Conservation (phyloP, 2,113 vertebrate genomes). For the Ploceus nigricollis region DNA sequence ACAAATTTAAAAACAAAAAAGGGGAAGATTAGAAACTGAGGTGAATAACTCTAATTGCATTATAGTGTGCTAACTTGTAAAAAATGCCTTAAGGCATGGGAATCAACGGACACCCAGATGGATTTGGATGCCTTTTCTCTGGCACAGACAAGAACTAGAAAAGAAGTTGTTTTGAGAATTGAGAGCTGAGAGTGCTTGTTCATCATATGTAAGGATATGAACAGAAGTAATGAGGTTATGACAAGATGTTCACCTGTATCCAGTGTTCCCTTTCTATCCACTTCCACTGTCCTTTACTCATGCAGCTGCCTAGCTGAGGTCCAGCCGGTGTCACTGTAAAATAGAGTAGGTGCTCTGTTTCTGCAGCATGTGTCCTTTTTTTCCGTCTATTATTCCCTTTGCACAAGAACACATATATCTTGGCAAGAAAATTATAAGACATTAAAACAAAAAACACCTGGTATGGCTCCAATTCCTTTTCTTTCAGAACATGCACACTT, state of each 20-base stretch:
- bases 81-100: background rate
- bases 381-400: background rate
- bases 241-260: background rate
- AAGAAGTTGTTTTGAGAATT: background rate
- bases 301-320: background rate
- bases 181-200: background rate
- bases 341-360: background rate
- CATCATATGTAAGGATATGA: background rate
- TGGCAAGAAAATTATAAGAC: background rate
- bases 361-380: background rate
- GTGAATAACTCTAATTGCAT: slow-evolving; percentile 4
- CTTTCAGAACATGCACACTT: background rate
- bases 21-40: background rate
- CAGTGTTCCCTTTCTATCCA: background rate
- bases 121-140: background rate
- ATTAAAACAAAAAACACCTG: background rate
- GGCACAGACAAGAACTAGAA: background rate
- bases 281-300: background rate
- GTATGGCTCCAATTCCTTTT: background rate
- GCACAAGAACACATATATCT: background rate
- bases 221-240: background rate
- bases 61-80: background rate
- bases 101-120: background rate
- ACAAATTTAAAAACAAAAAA: slow-evolving; percentile 37
- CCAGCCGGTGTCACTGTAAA: background rate